Conservation (phyloP, 2,888 invertebrate genomes). For the Lordiphosa fenestrarum region DNA sequence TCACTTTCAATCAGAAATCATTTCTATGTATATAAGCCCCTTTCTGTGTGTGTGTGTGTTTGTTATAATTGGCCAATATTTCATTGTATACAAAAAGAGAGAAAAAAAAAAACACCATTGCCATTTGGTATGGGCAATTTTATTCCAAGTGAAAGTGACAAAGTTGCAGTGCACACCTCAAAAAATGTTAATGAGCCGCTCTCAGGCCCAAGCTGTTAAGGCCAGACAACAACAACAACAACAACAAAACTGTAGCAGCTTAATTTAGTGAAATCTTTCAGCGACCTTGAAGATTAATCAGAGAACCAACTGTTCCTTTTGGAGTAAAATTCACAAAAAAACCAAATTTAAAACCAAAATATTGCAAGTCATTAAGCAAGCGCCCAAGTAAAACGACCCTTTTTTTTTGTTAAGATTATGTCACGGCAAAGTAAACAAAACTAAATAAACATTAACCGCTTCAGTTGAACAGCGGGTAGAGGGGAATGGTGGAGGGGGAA, state of each 20-base stretch:
- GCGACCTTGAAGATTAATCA: constrained; percentile 53
- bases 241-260: constrained; percentile 52
- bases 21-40: constrained; percentile 40
- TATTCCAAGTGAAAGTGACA: constrained; percentile 71
- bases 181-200: constrained; percentile 67
- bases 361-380: constrained; percentile 52
- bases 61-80: constrained; percentile 57
- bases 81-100: constrained; percentile 43
- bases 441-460: constrained; percentile 63
- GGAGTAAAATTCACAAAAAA: constrained; percentile 20
- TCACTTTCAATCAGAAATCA: constrained; percentile 55
- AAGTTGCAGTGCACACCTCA: constrained; percentile 68
- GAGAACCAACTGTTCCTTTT: constrained; percentile 19
- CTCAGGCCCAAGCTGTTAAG: constrained; percentile 27
- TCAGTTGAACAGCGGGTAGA: constrained; percentile 51
- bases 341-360: constrained; percentile 17
- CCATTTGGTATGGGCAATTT: constrained; percentile 60
- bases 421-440: constrained; percentile 36
- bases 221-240: constrained; percentile 16
- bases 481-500: not conserved
- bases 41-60: constrained; percentile 17
- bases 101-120: constrained; percentile 42
- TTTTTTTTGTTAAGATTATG: constrained; percentile 39
- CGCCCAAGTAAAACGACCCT: constrained; percentile 14
- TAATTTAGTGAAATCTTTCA: constrained; percentile 53